Evolutionary conservation across 2,113 vertebrate genomes (phyloP), one percentile per base, ranked within the genome.

Genomic region (Corvus hawaiiensis): DNA sequence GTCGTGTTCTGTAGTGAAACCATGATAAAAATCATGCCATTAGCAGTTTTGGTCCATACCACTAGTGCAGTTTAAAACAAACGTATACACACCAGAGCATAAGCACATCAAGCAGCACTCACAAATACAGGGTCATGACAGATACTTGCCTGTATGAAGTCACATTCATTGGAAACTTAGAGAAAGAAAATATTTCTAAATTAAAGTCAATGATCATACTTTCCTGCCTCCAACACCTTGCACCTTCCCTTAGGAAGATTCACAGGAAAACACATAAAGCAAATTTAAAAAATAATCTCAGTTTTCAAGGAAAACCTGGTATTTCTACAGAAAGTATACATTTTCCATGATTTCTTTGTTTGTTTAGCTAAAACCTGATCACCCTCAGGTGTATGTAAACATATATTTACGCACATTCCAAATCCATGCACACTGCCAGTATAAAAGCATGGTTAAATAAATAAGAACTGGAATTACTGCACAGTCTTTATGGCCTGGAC

Each of bases 1-100:
- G 66, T 96, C 83, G 7, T 97, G 94, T 97, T 97, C 92, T 88
- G 95, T 81, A 93, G 76, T 66, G 76, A 96, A 97, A 74, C 93
- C 97, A 97, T 8, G 28, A 83, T 95, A 97, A 97, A 94, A 96
- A 89, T 48, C 95, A 84, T 49, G 66, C 74, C 69, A 76, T 91
- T 96, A 96, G 72, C 90, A 93, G 58, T 35, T 95, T 95, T 95
- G 86, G 88, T 89, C 58, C 44, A n/a, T 66, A 90, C 68, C 75
- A 67, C 77, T 43, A 64, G 54, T 17, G 16, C 30, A 41, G 22
- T 83, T 93, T 95, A 91, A 90, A 96, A 96, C 5, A 22, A 94
- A 79, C n/a, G 62, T 13, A 44, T 9, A n/a, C 63, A 84, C 19
- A 33, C 43, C 78, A 43, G 39, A 56, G 14, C 48, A 56, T 32